Conservation (phyloP, 2,888 invertebrate species). For the Oscheius sp. region DNA sequence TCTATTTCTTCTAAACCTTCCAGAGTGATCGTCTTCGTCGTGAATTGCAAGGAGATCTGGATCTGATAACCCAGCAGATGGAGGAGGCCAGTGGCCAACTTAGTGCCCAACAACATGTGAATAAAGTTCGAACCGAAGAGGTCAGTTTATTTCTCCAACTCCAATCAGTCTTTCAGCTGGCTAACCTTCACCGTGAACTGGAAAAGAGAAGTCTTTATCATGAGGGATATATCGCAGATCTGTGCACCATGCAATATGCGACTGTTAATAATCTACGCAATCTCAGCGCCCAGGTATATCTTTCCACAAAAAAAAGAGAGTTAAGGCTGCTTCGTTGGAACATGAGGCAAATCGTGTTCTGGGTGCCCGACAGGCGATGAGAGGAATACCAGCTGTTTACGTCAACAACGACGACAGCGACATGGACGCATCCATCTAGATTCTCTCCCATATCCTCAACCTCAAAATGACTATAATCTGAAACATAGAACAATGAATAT, state of each 20-base stretch:
- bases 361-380: slow-evolving; percentile 43
- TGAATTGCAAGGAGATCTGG: slow-evolving; percentile 94
- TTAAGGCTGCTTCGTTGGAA: slow-evolving; percentile 44
- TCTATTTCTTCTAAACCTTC: background rate
- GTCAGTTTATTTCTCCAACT: slow-evolving; percentile 20
- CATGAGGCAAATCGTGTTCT: slow-evolving; percentile 47
- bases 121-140: slow-evolving; percentile 60
- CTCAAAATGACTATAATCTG: background rate
- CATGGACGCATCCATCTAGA: slow-evolving; percentile 20
- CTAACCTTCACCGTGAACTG: slow-evolving; percentile 95
- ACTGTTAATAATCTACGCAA: slow-evolving; percentile 62
- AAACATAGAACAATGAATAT: background rate
- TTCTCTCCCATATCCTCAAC: background rate
- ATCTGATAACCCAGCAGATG: slow-evolving; percentile 92
- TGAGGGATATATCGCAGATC: slow-evolving; percentile 91
- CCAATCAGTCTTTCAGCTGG: slow-evolving; percentile 79
- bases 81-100: slow-evolving; percentile 99
- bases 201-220: slow-evolving; percentile 98
- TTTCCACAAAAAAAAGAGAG: background rate
- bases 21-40: slow-evolving; percentile 76
- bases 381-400: slow-evolving; percentile 42
- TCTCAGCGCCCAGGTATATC: slow-evolving; percentile 46
- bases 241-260: slow-evolving; percentile 76
- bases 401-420: slow-evolving; percentile 39
- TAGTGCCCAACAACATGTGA: slow-evolving; percentile 80